Evolutionary conservation across 2,797 vertebrate genomes (phyloP).

Genomic region (Ispidina picta): DNA sequence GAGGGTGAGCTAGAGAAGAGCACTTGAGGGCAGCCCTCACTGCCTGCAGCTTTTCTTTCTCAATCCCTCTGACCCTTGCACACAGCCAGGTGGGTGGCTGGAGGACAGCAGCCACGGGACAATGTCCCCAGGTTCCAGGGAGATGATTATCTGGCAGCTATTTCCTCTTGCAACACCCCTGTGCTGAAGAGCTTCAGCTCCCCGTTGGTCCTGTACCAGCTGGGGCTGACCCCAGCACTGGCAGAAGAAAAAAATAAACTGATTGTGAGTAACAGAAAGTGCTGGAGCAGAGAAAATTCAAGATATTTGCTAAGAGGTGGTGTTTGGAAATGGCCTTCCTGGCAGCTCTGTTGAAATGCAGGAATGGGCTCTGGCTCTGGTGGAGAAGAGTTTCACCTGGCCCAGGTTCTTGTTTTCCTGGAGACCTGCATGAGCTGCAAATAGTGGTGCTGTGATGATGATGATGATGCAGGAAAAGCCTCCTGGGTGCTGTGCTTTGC

Average conservation of each 20-base stretch:
- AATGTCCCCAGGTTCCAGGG: background rate
- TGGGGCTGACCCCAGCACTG: background rate
- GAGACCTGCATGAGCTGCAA: background rate
- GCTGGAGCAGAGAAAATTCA: slow-evolving; percentile 2
- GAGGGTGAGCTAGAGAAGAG: background rate
- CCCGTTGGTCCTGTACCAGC: background rate
- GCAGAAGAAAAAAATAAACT: background rate
- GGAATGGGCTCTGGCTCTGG: background rate
- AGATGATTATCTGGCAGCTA: background rate
- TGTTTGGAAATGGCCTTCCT: background rate
- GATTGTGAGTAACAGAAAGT: background rate
- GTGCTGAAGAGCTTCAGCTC: background rate
- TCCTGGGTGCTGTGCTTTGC: background rate
- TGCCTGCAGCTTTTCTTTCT: background rate
- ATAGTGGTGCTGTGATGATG: background rate
- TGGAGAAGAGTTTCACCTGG: background rate
- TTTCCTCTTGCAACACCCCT: background rate
- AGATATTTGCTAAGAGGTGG: background rate
- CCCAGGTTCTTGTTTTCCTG: background rate
- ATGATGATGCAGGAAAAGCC: background rate
- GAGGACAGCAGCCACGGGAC: background rate
- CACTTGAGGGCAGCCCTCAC: background rate
- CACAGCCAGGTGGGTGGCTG: background rate
- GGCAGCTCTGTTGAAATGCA: background rate
- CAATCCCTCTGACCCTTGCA: background rate